Conservation (phyloP, 1,140 invertebrate genomes). For the Ectropis grisescens region DNA sequence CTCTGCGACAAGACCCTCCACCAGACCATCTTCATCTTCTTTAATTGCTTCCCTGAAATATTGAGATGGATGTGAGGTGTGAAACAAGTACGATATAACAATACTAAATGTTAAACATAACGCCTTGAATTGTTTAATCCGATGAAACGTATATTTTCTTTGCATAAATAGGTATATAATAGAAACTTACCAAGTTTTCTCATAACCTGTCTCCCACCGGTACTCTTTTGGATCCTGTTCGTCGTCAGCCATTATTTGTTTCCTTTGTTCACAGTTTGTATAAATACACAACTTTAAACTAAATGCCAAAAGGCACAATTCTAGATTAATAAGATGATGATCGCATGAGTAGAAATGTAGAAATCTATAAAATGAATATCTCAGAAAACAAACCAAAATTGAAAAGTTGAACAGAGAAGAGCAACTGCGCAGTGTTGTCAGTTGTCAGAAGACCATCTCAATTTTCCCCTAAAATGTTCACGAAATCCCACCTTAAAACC, state of each 20-base stretch:
- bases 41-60: slow-evolving; percentile 91
- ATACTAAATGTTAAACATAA: background rate
- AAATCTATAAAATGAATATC: too few relatives aligned
- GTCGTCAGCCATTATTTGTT: slow-evolving; percentile 71
- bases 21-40: slow-evolving; percentile 93
- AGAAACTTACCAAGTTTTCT: slow-evolving; percentile 89
- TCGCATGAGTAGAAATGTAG: too few relatives aligned
- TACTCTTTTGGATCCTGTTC: slow-evolving; percentile 94
- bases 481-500: too few relatives aligned
- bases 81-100: background rate
- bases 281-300: too few relatives aligned
- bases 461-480: too few relatives aligned
- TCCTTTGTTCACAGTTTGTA: too few relatives aligned
- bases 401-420: too few relatives aligned
- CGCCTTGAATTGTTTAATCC: slow-evolving; percentile 1
- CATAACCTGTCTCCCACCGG: slow-evolving; percentile 97
- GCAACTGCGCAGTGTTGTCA: too few relatives aligned
- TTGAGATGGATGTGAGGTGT: background rate
- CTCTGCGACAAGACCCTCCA: slow-evolving; percentile 91
- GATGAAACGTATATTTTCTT: background rate
- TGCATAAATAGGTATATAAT: slow-evolving; percentile 1
- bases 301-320: too few relatives aligned
- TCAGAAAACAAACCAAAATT: too few relatives aligned
- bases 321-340: too few relatives aligned
- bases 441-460: too few relatives aligned